A percentile compares a stretch with the other conserved stretches of the same genome.
phyloP scores from a whole-genome alignment of 2,113 vertebrate genomes.

The Chloropsis cyanopogon region DNA sequence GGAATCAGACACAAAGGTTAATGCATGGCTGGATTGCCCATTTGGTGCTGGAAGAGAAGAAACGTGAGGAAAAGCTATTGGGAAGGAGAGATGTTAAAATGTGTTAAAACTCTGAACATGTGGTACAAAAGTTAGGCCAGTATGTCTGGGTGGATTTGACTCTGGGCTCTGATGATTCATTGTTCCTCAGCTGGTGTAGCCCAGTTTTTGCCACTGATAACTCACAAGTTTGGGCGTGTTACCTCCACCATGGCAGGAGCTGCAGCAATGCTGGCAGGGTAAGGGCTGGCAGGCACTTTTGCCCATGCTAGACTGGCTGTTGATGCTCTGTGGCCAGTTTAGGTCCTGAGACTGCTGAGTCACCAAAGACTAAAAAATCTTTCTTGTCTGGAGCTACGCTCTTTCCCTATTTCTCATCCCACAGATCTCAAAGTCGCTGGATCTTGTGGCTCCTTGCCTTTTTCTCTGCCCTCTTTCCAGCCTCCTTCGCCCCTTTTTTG shows the following conservation, averaged over 20 bases:
- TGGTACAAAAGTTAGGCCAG: background rate
- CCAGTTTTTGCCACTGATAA: background rate
- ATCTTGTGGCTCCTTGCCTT: background rate
- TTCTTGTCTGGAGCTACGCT: background rate
- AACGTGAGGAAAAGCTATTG: background rate
- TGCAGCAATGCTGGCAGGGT: background rate
- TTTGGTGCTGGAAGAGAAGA: background rate
- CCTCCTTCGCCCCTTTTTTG: background rate
- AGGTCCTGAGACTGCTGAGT: background rate
- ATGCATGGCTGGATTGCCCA: background rate
- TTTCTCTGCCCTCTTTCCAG: background rate
- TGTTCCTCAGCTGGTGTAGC: background rate
- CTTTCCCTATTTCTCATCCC: background rate
- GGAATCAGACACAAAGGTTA: background rate
- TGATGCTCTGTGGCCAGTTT: background rate
- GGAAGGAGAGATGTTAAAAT: background rate
- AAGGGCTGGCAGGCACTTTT: background rate
- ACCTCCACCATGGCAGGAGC: background rate
- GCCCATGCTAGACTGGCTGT: background rate
- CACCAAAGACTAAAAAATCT: background rate
- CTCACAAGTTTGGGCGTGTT: fast-evolving
- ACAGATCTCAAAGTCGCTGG: background rate
- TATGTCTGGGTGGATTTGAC: background rate
- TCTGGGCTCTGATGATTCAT: background rate
- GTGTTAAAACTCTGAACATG: background rate